Evolutionary conservation across 2,888 invertebrate species (phyloP), one percentile per base, ranked within the genome.

Genomic region (Drosophila quinaria): DNA sequence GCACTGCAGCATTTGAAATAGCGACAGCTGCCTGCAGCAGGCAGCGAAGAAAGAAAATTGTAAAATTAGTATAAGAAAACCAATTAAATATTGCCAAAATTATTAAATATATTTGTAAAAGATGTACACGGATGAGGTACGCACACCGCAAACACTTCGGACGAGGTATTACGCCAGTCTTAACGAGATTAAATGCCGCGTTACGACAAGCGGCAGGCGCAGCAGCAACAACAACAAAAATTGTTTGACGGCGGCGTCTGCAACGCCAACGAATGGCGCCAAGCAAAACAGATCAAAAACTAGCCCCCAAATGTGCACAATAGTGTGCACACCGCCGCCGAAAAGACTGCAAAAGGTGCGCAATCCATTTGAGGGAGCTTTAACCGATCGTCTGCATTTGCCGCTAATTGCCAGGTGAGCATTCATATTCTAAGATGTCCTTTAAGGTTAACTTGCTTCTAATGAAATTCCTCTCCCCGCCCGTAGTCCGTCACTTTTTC

Each of bases 291-390:
- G 52, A 75, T 67, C 41, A 54, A 90, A 64, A 31, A 66, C 13
- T 39, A 90, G 75, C 73, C 90, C 81, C 66, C 87, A 58, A 56
- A 74, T 71, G 70, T 60, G 64, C 6, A 6, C 64, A 4, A 19
- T 64, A 2, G 61, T 66, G 13, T 78, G 89, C 70, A 95, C 95
- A 4, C 95, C 95, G 17, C 95, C 95, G 1, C 88, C 92, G 4
- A 94, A 95, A 19, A 92, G 94, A 22, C 91, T 94, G 74, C 93
- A 93, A 0, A 94, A 93, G 82, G 93, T 95, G 39, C 92, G 93
- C 59, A 95, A 95, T 92, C 95, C 95, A 6, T 95, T 95, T 80
- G 95, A 95, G 73, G 92, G 93, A 1, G 94, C 94, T 29, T 87
- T 95, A 62, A 93, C 94, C 0, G 95, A 94, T 51, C 94, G 94